Evolutionary conservation across 1,140 invertebrate genomes (phyloP), one percentile per base, ranked within the genome.

Genomic region (Temnothorax longispinosus): DNA sequence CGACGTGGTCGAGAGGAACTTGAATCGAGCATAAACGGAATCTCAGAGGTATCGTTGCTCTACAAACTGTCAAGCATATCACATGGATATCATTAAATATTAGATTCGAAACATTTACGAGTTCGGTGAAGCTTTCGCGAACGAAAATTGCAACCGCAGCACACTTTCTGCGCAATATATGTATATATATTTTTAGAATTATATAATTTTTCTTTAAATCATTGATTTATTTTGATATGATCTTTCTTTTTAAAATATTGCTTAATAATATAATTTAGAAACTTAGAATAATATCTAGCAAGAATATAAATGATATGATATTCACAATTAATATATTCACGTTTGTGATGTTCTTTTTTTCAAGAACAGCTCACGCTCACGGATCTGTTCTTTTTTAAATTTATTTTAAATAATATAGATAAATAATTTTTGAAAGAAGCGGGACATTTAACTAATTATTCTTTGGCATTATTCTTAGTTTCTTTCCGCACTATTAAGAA

Each of bases 11-110:
- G 41, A 67, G 44, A 71, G 21, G 5, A 81, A 21, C 64, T 80
- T 15, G 64, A 80, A 80, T 80, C 77, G 47, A 67, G 35, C 54
- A 13, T 69, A 56, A 21, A 67, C 35, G 64, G 13, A 71, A 71
- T 81, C 77, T 81, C 64, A 56, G 11, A 81, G 64, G 47, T 71
- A 81, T 81, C 77, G 35, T 54, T 18, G 32, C 47, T 54, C 35
- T 41, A 18, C 35, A 54, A 56, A 81, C 64, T 69, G 47, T 81
- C 64, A 81, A 81, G 64, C 64, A 10, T 81, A 81, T 81, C 64
- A 71, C 11, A 54, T 67, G 38, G n/a, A 77, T 62, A 47, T 54
- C 38, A 54, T 81, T 69, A 81, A 81, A 71, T 69, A 56, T 81
- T 69, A 69, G 64, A 5, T 41, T 41, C 13, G 74, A 60, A 60